phyloP scores from a whole-genome alignment of 2,113 vertebrate species.

The Oxygymnocypris stewartii region DNA sequence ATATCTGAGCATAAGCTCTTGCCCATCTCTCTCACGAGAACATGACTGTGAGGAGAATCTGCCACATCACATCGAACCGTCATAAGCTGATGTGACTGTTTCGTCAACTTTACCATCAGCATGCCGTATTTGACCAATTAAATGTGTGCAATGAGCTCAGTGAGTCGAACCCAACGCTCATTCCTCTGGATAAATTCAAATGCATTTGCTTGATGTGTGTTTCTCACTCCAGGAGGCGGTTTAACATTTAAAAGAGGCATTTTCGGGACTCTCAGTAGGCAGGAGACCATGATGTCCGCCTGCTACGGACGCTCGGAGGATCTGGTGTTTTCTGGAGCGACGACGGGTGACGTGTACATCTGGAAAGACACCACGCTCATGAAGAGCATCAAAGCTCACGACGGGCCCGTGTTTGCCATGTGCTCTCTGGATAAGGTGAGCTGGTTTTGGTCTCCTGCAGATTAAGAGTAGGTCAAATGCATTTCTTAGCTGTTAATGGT shows the following conservation, averaged over 20 bases:
- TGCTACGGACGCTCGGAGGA: slow-evolving; percentile 90
- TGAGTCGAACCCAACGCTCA: background rate
- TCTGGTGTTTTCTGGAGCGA: slow-evolving; percentile 90
- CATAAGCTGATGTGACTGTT: slow-evolving; percentile 4
- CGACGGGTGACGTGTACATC: slow-evolving; percentile 94
- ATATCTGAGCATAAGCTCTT: background rate
- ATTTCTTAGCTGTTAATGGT: slow-evolving; percentile 68
- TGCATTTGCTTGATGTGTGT: background rate
- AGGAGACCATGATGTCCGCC: slow-evolving; percentile 96
- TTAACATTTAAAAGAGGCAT: slow-evolving; percentile 89
- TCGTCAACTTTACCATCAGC: slow-evolving; percentile 1
- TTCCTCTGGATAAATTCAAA: background rate
- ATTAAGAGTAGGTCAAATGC: background rate
- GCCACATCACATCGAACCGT: background rate
- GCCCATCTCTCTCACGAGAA: background rate
- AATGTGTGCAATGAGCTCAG: background rate
- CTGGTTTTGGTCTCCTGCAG: background rate
- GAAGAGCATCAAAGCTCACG: slow-evolving; percentile 94
- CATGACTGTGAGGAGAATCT: background rate
- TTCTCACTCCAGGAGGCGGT: slow-evolving; percentile 83
- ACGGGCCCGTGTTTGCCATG: slow-evolving; percentile 96
- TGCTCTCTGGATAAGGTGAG: slow-evolving; percentile 92
- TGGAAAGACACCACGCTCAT: slow-evolving; percentile 90
- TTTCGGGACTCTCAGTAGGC: slow-evolving; percentile 83
- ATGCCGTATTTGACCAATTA: background rate